A percentile compares a stretch with the other conserved stretches of the same genome.
Evolutionary conservation across 2,113 vertebrate species (phyloP).

Genomic region (Empidonax traillii): DNA sequence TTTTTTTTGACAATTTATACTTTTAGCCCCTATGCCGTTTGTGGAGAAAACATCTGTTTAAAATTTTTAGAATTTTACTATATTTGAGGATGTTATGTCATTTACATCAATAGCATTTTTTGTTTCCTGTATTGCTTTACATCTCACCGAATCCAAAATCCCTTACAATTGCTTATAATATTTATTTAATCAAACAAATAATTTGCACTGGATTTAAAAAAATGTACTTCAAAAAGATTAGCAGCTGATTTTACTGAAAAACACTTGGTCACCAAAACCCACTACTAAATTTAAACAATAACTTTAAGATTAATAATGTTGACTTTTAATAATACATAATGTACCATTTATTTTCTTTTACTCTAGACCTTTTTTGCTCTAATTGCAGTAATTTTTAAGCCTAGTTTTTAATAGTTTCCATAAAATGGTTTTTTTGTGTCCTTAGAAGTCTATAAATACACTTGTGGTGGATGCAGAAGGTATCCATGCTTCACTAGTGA

Average conservation of each 20-base stretch:
- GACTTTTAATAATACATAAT: background rate
- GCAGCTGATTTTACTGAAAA: background rate
- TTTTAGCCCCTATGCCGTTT: background rate
- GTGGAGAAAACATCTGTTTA: background rate
- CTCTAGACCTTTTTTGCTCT: background rate
- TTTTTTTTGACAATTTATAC: background rate
- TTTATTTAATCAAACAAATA: background rate
- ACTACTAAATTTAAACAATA: background rate
- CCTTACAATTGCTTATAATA: background rate
- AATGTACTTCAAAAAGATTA: background rate
- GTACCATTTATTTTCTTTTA: background rate
- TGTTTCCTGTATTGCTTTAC: background rate
- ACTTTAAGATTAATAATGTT: background rate
- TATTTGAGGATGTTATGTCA: background rate
- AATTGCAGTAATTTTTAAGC: background rate
- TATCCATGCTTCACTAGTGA: background rate
- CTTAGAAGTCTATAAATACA: background rate
- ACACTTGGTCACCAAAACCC: background rate
- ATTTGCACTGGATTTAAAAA: background rate
- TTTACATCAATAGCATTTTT: background rate
- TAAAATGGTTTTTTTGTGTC: background rate
- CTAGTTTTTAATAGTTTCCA: background rate
- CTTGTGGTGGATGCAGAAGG: background rate
- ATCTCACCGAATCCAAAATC: background rate
- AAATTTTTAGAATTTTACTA: background rate